Evolutionary conservation across 2,113 vertebrate species (phyloP).

Genomic region (Pseudolaguvia tuberculata): DNA sequence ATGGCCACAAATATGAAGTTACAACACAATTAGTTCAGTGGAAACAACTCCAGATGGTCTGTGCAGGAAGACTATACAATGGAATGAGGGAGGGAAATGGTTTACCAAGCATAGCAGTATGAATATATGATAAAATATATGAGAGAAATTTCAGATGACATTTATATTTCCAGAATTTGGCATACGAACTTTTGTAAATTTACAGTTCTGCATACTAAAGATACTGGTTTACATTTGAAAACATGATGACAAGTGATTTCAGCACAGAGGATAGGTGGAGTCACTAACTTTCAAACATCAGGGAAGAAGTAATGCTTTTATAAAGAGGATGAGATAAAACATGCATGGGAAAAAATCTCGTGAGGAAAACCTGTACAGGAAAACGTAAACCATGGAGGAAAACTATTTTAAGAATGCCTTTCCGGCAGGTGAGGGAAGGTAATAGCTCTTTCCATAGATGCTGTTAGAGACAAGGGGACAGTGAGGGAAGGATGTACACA

Average conservation of each 20-base stretch:
- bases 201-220: slow-evolving; percentile 29
- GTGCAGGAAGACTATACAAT: slow-evolving; percentile 53
- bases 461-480: slow-evolving; percentile 48
- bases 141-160: slow-evolving; percentile 12
- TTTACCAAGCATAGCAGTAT: background rate
- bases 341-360: slow-evolving; percentile 59
- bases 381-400: slow-evolving; percentile 61
- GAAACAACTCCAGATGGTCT: slow-evolving; percentile 55
- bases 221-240: slow-evolving; percentile 26
- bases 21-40: too few species aligned
- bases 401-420: slow-evolving; percentile 68
- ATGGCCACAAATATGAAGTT: too few species aligned
- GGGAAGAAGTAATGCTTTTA: background rate
- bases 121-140: slow-evolving; percentile 46
- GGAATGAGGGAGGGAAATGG: slow-evolving; percentile 32
- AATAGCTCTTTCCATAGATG: slow-evolving; percentile 64
- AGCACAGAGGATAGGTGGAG: background rate
- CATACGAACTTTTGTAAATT: background rate
- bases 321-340: slow-evolving; percentile 51
- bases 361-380: slow-evolving; percentile 59
- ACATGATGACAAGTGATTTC: slow-evolving; percentile 2
- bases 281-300: background rate
- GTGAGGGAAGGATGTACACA: background rate
- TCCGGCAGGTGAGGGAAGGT: slow-evolving; percentile 74
- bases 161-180: too few species aligned